Conservation (phyloP, 2,113 vertebrate species). For the Patagioenas fasciata region DNA sequence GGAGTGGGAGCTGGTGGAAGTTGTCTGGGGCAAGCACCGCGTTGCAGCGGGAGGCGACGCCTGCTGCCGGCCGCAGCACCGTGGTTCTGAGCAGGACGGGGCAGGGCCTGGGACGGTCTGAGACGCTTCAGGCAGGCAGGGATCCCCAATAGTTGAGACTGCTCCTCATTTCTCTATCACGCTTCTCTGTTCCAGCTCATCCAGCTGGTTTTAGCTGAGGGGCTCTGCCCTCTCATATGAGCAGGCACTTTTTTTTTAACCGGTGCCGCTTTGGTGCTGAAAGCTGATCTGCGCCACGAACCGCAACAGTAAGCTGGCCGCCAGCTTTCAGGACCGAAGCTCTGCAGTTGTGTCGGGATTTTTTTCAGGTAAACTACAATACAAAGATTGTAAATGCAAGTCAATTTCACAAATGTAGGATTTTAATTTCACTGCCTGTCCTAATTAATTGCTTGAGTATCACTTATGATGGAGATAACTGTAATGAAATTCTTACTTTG, state of each 20-base stretch:
- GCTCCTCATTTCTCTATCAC: neutral
- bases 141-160: neutral
- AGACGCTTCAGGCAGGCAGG: neutral
- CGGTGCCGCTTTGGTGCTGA: fast-evolving
- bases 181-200: neutral
- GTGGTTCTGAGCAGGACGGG: neutral
- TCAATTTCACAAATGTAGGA: neutral
- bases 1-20: neutral
- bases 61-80: neutral
- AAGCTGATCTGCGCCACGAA: neutral
- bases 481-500: constrained; percentile 15
- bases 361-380: neutral
- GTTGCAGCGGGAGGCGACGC: neutral
- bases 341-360: neutral
- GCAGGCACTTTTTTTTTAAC: neutral
- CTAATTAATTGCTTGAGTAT: constrained; percentile 8
- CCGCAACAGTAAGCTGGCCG: too few species aligned
- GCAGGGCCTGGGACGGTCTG: neutral
- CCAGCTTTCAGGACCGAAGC: neutral
- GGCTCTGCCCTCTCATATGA: neutral
- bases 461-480: neutral
- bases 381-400: neutral
- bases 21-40: neutral
- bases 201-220: neutral
- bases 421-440: neutral